Evolutionary conservation across 2,113 vertebrate genomes (phyloP).

Genomic region (Phocoena phocoena): DNA sequence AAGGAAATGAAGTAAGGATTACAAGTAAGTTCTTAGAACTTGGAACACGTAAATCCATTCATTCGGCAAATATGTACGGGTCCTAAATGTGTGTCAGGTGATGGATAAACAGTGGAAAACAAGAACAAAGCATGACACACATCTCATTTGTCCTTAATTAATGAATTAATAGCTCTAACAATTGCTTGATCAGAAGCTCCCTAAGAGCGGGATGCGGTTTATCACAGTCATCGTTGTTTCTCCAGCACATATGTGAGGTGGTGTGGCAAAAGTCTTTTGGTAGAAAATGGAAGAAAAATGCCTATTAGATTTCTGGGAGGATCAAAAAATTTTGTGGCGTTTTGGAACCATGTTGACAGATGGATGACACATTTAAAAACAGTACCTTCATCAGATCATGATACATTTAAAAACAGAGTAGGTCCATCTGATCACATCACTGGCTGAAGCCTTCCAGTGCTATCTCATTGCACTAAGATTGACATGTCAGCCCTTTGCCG

Average conservation of each 20-base stretch:
- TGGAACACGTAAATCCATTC: background rate
- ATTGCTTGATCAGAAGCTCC: background rate
- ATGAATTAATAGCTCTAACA: background rate
- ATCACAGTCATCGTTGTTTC: accelerated
- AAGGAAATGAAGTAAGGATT: background rate
- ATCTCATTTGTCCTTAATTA: background rate
- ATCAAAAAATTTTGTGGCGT: background rate
- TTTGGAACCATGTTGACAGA: background rate
- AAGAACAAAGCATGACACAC: background rate
- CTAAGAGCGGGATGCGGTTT: background rate
- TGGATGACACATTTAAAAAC: background rate
- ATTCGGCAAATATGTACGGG: background rate
- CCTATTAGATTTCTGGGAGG: background rate
- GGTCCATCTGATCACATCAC: background rate
- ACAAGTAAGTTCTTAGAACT: background rate
- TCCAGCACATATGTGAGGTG: background rate
- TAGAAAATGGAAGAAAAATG: background rate
- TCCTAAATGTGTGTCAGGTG: background rate
- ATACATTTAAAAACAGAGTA: background rate
- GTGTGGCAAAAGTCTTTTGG: background rate
- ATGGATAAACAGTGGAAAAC: background rate
- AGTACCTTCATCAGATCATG: background rate
- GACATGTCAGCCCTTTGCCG: background rate
- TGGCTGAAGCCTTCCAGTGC: background rate
- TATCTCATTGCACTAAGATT: background rate